Percentiles rank a stretch among this genome's conserved stretches.
Evolutionary conservation across 2,888 invertebrate species (phyloP).

Genomic region (Notodonta dromedarius): DNA sequence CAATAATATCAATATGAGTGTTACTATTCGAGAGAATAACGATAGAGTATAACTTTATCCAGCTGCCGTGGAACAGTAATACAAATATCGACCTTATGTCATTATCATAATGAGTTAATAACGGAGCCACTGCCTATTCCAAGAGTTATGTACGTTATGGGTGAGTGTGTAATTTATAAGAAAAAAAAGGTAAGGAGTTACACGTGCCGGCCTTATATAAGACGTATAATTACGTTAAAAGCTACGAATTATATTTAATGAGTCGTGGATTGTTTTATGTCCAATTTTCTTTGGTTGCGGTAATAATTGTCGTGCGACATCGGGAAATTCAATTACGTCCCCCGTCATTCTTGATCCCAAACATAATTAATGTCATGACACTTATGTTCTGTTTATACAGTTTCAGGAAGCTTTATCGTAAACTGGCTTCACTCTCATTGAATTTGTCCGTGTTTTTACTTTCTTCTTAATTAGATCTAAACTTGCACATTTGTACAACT

Average conservation of each 20-base stretch:
- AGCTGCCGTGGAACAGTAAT: no score
- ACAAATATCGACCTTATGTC: no score
- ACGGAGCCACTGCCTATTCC: no score
- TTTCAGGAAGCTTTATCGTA: slow-evolving; percentile 13
- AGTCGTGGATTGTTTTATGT: slow-evolving; percentile 21
- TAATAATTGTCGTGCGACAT: slow-evolving; percentile 32
- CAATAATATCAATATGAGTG: no score
- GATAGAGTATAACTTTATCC: no score
- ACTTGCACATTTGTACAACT: slow-evolving; percentile 51
- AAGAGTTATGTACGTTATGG: no score
- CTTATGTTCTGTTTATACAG: slow-evolving; percentile 19
- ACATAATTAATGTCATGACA: slow-evolving; percentile 23
- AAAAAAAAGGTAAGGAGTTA: not conserved
- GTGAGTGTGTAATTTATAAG: not conserved
- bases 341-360: slow-evolving; percentile 26
- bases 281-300: slow-evolving; percentile 18
- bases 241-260: slow-evolving; percentile 13
- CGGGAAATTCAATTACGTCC: slow-evolving; percentile 37
- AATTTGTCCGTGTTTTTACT: slow-evolving; percentile 8
- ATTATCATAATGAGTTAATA: no score
- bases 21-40: no score
- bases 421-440: slow-evolving; percentile 7
- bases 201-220: not conserved
- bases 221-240: not conserved
- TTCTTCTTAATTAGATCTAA: slow-evolving; percentile 27